phyloP scores from a whole-genome alignment of 2,113 vertebrate genomes.

The Illadopsis cleaveri region DNA sequence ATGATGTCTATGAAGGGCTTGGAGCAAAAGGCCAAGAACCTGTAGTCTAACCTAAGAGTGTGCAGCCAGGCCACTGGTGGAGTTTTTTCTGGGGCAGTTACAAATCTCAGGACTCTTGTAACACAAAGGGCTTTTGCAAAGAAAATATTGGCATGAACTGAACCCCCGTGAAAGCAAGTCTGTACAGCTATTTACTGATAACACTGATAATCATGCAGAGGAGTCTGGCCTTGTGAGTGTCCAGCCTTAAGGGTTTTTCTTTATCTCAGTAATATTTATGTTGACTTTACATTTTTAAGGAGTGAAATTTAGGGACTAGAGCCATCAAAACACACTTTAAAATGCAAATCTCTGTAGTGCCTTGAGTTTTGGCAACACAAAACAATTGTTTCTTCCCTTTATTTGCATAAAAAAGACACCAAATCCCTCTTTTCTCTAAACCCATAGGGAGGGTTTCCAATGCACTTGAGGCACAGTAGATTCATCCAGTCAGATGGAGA shows the following conservation, averaged over 20 bases:
- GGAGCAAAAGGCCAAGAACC: neutral
- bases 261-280: neutral
- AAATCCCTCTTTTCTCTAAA: neutral
- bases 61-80: neutral
- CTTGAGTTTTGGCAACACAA: neutral
- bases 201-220: neutral
- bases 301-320: neutral
- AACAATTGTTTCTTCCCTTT: neutral
- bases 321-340: neutral
- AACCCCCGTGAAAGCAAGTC: neutral
- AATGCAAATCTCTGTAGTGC: neutral
- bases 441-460: constrained; percentile 5
- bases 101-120: neutral
- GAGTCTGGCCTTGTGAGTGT: neutral
- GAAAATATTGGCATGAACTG: neutral
- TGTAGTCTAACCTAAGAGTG: neutral
- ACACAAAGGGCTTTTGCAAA: neutral
- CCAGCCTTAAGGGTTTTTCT: neutral
- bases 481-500: neutral
- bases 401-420: constrained; percentile 55
- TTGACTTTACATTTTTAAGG: neutral
- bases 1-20: rapidly evolving
- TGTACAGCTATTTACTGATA: neutral
- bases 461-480: neutral
- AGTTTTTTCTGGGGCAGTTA: neutral